phyloP scores from a whole-genome alignment of 2,888 invertebrate genomes.

The Scaptomyza reducta region DNA sequence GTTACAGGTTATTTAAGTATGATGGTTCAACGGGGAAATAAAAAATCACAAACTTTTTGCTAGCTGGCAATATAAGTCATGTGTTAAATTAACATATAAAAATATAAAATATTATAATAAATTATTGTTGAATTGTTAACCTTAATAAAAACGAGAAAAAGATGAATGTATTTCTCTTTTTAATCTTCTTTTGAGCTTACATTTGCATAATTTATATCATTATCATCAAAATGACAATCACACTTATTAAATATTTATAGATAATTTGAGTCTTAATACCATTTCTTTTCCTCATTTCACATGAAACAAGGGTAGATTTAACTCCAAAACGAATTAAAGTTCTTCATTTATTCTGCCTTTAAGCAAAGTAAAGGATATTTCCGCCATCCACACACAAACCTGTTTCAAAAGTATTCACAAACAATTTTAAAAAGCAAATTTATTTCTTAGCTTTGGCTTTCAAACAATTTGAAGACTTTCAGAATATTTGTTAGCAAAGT shows the following conservation, averaged over 20 bases:
- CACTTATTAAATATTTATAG: too few species aligned
- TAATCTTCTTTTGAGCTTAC: too few species aligned
- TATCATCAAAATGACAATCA: too few species aligned
- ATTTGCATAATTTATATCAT: too few species aligned
- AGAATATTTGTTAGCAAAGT: slow-evolving; percentile 11
- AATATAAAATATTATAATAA: too few species aligned
- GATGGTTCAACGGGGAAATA: background rate
- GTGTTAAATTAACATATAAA: background rate
- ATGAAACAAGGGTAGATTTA: background rate
- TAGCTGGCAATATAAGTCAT: background rate
- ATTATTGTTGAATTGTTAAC: too few species aligned
- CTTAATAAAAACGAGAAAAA: too few species aligned
- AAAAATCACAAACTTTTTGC: background rate
- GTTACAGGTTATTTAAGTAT: slow-evolving; percentile 9
- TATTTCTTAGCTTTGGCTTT: background rate
- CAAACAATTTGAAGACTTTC: slow-evolving; percentile 21
- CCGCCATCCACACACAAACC: slow-evolving; percentile 1
- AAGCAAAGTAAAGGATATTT: background rate
- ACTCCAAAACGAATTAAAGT: background rate
- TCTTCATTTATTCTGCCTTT: background rate
- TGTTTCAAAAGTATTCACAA: slow-evolving; percentile 31
- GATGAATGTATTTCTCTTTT: too few species aligned
- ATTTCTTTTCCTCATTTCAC: too few species aligned
- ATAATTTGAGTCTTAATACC: too few species aligned
- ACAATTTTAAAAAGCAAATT: slow-evolving; percentile 34